Evolutionary conservation across 2,113 vertebrate species (phyloP), one percentile per base, ranked within the genome.

Genomic region (Hippocampus mohnikei): DNA sequence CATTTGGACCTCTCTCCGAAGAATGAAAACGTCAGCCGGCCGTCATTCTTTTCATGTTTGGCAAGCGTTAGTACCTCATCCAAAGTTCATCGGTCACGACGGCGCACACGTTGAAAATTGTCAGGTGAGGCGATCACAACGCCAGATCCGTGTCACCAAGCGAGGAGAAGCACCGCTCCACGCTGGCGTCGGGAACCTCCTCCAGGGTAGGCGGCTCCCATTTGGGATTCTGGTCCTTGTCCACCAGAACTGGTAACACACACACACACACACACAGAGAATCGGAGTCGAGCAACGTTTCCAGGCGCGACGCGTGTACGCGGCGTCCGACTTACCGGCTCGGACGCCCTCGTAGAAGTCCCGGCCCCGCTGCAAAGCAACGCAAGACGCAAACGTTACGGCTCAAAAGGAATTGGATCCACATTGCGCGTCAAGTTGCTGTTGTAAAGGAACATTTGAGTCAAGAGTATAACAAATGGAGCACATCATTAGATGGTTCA

Each of bases 301-400:
- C 29, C 65, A n/a, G 20, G 2, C 0, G 0, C 0, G 3, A 61
- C 20, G 42, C 0, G 48, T 3, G 7, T 21, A 27, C 20, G 8
- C 37, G 37, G 0, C 21, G 11, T 9, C 27, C 29, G 18, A 83
- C 93, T 94, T 88, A 99, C 97, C 92, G 53, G 96, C 94, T 88
- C 96, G 91, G 18, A 99, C 95, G 0, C 96, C 96, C 90, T 99
- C 97, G 0, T 93, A 93, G 83, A 99, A 98, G 84, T 99, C 97
- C 13, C 90, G 90, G 72, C 94, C 94, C 72, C 74, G 89, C 96
- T 98, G 93, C 55, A 94, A 94, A 20, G 81, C 50, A 83, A 73
- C 61, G 76, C 23, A 73, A 69, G 77, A 44, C 6, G 7, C 18
- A 18, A 76, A 66, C 21, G 18, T 0, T 53, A 62, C 67, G 2